Evolutionary conservation across 2,888 invertebrate species (phyloP), one percentile per base, ranked within the genome.

Genomic region (Seladonia tumulorum): DNA sequence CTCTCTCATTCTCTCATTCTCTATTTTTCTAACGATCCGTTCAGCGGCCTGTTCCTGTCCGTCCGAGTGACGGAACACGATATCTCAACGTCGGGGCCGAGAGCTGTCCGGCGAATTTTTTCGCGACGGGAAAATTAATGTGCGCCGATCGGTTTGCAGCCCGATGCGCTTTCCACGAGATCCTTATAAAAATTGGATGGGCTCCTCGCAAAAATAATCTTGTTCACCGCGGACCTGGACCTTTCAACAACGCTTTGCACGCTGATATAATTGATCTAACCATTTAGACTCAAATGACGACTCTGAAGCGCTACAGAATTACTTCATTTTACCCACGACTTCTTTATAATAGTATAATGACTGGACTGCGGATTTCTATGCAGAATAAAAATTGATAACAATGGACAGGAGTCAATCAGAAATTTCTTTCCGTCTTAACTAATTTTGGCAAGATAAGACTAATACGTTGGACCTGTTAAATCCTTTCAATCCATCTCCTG

Each of bases 61-160:
- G 79, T 85, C 85, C 81, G 77, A 83, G 72, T 81, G 82, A 76
- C 76, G 71, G 78, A 85, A 85, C 79, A 57, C 87, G 90, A 90
- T 90, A 88, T 84, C 88, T 76, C 85, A 86, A 90, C 81, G 88
- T 89, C 83, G 57, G 39, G 70, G 12, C 2, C 77, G 47, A 39
- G 74, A 42, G 77, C 83, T 66, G 72, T 79, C 76, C 74, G 70
- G 74, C 45, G 76, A 74, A 72, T 78, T 87, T 80, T 79, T 75
- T 63, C 73, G 14, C 53, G 4, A 53, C 5, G 35, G 47, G 25
- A 72, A 60, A 82, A 87, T 87, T 85, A 82, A 87, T 82, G 82
- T 74, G 71, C 60, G 22, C 18, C 79, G 82, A 82, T 86, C 86
- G 79, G 77, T 82, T 49, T 53, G 57, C 14, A 10, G 7, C 14